A percentile compares a stretch with the other conserved stretches of the same genome.
Evolutionary conservation across 2,113 vertebrate genomes (phyloP).

Genomic region (Solenodon paradoxus): DNA sequence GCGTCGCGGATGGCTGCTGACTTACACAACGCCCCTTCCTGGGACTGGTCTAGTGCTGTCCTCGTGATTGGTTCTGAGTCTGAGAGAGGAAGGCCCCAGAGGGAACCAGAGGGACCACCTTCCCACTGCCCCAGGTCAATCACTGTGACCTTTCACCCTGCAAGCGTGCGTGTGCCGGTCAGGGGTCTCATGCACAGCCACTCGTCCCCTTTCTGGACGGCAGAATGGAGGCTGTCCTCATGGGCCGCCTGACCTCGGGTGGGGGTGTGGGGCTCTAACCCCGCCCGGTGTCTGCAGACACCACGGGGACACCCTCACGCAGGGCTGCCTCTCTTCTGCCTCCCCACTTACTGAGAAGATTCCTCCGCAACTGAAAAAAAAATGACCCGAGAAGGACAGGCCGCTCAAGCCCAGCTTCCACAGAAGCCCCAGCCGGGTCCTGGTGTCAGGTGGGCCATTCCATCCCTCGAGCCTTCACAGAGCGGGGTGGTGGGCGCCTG

Average conservation of each 20-base stretch:
- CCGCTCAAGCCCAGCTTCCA: rapidly evolving
- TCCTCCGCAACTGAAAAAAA: background rate
- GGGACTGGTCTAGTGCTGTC: background rate
- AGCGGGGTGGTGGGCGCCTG: too few relatives aligned
- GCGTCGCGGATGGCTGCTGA: too few relatives aligned
- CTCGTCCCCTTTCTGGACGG: background rate
- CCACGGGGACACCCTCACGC: background rate
- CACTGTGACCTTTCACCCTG: background rate
- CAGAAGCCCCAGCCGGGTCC: background rate
- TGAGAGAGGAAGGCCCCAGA: background rate
- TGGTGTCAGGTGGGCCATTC: background rate
- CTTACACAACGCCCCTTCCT: too few relatives aligned
- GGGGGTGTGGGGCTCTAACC: too few relatives aligned
- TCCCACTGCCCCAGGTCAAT: too few relatives aligned
- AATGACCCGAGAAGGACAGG: background rate
- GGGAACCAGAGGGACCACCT: too few relatives aligned
- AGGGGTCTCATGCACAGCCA: rapidly evolving
- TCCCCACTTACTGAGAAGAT: background rate
- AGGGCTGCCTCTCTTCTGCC: background rate
- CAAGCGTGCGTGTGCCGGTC: rapidly evolving
- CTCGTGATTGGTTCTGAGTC: background rate
- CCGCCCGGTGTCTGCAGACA: background rate
- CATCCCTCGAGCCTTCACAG: rapidly evolving
- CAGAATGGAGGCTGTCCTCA: too few relatives aligned
- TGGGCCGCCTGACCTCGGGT: too few relatives aligned